Conservation (phyloP, 2,888 invertebrate species). For the Heliconius hortense region DNA sequence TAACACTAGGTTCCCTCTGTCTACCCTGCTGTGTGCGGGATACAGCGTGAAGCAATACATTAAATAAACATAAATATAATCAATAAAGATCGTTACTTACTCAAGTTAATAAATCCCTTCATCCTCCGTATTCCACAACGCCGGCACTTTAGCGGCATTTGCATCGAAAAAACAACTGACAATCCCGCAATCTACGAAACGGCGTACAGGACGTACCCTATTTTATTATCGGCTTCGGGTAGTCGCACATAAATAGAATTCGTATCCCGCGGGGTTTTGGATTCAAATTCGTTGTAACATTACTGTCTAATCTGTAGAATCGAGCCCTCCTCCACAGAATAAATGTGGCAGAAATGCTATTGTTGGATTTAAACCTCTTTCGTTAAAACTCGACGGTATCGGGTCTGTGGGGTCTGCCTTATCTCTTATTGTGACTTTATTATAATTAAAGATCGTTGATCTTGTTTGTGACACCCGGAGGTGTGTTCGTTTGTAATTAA, state of each 20-base stretch:
- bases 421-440: constrained; percentile 9
- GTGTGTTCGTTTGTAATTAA: not conserved
- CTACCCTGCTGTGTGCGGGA: no score
- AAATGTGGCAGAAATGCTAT: constrained; percentile 39
- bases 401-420: constrained; percentile 1
- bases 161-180: constrained; percentile 40
- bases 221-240: constrained; percentile 44
- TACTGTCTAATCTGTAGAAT: constrained; percentile 50
- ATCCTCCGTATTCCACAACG: constrained; percentile 21
- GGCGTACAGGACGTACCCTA: constrained; percentile 42
- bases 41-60: no score
- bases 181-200: constrained; percentile 42
- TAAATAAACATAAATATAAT: not conserved
- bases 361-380: constrained; percentile 37
- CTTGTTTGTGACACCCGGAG: constrained; percentile 1
- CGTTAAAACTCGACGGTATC: constrained; percentile 10
- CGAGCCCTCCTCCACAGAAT: constrained; percentile 37
- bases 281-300: constrained; percentile 32
- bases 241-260: constrained; percentile 31
- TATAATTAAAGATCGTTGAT: constrained; percentile 17
- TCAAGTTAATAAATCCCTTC: constrained; percentile 8
- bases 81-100: not conserved
- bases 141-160: constrained; percentile 30
- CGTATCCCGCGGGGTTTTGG: constrained; percentile 29
- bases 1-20: no score